These are phyloP conservation scores for Mesembrinibis cayennensis DNA, from an alignment of 2,113 vertebrate genomes.

Conservation along the genomic window DNA sequence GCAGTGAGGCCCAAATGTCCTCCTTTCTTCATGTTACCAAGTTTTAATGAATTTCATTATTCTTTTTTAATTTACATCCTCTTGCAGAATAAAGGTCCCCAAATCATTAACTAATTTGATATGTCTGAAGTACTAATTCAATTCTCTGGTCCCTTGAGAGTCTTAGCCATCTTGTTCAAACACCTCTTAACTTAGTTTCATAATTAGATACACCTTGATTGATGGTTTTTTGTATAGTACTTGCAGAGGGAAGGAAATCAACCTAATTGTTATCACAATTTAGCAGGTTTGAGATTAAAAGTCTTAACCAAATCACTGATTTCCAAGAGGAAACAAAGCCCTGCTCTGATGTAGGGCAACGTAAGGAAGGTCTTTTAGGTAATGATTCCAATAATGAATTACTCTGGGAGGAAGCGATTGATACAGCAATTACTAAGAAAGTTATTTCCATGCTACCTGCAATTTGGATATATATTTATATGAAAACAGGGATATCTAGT, in stretches of 20 bases:
- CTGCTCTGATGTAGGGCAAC: background rate
- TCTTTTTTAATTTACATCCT: constrained; percentile 78
- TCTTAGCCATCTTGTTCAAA: constrained; percentile 75
- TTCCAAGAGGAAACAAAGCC: constrained; percentile 40
- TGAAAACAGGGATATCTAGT: background rate
- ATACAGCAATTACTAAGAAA: background rate
- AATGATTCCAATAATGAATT: background rate
- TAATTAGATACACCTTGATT: constrained; percentile 79
- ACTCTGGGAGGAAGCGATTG: background rate
- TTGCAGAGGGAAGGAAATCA: constrained; percentile 61
- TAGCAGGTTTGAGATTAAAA: constrained; percentile 59
- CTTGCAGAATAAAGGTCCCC: constrained; percentile 76
- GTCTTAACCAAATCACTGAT: constrained; percentile 44
- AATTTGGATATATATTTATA: background rate
- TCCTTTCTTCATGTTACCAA: constrained; percentile 34
- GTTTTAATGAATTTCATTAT: constrained; percentile 79
- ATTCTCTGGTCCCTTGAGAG: constrained; percentile 67
- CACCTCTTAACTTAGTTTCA: constrained; percentile 80
- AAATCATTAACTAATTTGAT: constrained; percentile 84
- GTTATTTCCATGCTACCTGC: background rate
- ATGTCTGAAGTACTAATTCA: constrained; percentile 76
- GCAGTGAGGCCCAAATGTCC: constrained; percentile 29
- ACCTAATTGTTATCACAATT: constrained; percentile 71
- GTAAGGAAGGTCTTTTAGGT: background rate
- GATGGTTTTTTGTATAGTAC: constrained; percentile 58